Conservation (phyloP, 2,797 vertebrate species). For the Pseudocheirus occidentalis region DNA sequence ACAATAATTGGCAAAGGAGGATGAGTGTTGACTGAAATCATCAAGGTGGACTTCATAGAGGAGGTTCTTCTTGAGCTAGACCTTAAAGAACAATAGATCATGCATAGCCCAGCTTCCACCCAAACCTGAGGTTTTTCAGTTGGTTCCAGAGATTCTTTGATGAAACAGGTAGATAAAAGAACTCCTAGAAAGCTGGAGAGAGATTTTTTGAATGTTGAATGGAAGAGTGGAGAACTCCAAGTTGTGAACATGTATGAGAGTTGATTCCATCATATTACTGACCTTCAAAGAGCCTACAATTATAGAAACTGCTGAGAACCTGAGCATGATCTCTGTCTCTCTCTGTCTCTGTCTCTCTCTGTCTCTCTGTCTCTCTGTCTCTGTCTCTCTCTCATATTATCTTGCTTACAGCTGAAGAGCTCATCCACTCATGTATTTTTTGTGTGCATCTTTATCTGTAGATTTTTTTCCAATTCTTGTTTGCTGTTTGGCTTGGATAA, state of each 20-base stretch:
- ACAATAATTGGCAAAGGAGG: too few species aligned
- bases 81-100: not conserved
- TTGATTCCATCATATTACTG: not conserved
- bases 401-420: not conserved
- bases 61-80: not conserved
- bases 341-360: too few species aligned
- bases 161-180: not conserved
- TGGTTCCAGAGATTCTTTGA: too few species aligned
- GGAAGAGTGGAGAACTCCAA: not conserved
- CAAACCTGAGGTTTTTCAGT: not conserved
- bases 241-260: not conserved
- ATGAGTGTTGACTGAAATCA: too few species aligned
- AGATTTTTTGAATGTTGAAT: not conserved
- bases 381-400: not conserved
- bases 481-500: too few species aligned
- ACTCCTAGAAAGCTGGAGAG: not conserved
- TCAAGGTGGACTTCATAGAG: not conserved
- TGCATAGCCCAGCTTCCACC: not conserved
- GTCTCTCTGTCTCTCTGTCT: too few species aligned
- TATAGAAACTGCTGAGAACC: not conserved
- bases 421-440: not conserved
- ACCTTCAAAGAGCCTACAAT: not conserved
- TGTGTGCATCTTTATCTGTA: not conserved
- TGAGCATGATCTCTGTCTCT: not conserved
- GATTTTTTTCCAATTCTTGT: not conserved